Conservation (phyloP, 2,113 vertebrate genomes). For the Tretioscincus oriximinensis region DNA sequence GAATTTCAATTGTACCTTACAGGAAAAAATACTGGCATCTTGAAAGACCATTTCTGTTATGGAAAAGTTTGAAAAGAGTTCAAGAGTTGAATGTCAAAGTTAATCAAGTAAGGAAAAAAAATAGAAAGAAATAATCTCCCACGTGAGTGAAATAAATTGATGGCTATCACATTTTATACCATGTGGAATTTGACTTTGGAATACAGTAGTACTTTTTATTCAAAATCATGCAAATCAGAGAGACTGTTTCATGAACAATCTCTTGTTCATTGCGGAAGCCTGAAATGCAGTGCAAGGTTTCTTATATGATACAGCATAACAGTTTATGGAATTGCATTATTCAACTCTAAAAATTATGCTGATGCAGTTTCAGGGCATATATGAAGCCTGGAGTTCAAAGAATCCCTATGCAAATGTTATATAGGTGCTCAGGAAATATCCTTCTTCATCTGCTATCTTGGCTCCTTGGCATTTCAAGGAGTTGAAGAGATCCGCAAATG, state of each 20-base stretch:
- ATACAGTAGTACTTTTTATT: not conserved
- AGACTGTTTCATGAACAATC: not conserved
- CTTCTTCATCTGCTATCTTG: too few species aligned
- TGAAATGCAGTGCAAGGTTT: not conserved
- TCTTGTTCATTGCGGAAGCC: not conserved
- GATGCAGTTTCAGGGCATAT: not conserved
- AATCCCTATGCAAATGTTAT: too few species aligned
- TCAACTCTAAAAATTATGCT: not conserved
- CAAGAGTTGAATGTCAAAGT: not conserved
- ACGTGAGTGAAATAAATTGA: not conserved
- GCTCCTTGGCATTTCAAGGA: too few species aligned
- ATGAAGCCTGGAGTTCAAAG: not conserved
- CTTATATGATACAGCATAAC: not conserved
- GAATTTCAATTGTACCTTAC: conserved; percentile 25
- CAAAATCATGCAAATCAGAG: not conserved
- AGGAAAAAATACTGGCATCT: not conserved
- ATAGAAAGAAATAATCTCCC: not conserved
- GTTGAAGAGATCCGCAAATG: too few species aligned
- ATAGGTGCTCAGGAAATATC: too few species aligned
- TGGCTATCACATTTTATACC: not conserved
- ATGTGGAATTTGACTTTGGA: not conserved
- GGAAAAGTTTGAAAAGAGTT: conserved; percentile 1
- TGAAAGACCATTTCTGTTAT: not conserved
- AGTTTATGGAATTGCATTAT: not conserved
- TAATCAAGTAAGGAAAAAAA: not conserved